A percentile compares a stretch with the other conserved stretches of the same genome.
Evolutionary conservation across 2,797 vertebrate species (phyloP).

Genomic region (Semotilus atromaculatus): DNA sequence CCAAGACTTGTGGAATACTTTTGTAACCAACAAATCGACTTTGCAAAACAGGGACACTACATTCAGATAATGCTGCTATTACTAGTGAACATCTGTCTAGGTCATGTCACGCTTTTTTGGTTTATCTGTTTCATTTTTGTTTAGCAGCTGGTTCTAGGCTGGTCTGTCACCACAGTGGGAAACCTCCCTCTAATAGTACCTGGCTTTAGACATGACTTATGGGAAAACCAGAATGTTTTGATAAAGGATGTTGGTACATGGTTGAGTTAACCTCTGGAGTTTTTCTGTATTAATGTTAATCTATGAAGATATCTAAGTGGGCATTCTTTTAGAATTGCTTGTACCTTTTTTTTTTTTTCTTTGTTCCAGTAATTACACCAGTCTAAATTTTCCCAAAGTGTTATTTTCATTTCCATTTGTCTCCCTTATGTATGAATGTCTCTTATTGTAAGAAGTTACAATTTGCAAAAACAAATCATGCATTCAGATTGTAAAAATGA

Average conservation of each 20-base stretch:
- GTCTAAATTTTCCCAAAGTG: not conserved
- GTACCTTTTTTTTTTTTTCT: not conserved
- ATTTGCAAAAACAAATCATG: not conserved
- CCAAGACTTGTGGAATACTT: not conserved
- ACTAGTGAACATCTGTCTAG: not conserved
- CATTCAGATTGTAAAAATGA: not conserved
- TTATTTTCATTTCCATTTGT: not conserved
- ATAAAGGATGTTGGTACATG: not conserved
- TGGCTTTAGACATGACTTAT: not conserved
- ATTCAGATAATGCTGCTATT: constrained; percentile 11
- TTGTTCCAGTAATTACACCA: not conserved
- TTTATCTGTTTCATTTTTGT: constrained; percentile 13
- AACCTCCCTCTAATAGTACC: constrained; percentile 3
- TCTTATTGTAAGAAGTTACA: not conserved
- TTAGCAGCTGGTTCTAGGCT: not conserved
- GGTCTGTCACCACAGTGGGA: not conserved
- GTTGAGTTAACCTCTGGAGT: not conserved
- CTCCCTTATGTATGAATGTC: not conserved
- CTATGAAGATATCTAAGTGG: not conserved
- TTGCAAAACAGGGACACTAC: constrained; percentile 33
- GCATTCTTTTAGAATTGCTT: not conserved
- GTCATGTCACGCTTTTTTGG: not conserved
- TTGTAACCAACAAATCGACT: not conserved
- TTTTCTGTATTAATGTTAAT: not conserved
- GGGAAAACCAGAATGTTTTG: not conserved